Evolutionary conservation across 2,797 vertebrate genomes (phyloP).

Genomic region (Myripristis jacobus): DNA sequence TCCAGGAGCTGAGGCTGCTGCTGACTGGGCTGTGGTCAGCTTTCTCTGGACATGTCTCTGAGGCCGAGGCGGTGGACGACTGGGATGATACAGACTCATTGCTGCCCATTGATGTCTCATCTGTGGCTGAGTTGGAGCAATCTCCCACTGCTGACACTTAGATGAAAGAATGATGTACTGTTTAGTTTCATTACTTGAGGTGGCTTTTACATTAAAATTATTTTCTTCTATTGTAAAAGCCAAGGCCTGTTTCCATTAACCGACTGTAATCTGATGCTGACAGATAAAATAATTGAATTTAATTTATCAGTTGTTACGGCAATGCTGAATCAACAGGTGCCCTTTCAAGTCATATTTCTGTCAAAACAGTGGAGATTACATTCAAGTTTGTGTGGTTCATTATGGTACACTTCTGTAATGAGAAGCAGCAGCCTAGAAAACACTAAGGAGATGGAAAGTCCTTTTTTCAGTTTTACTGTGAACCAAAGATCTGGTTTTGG

Average conservation of each 20-base stretch:
- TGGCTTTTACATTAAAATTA: slow-evolving; percentile 14
- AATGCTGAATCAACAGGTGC: slow-evolving; percentile 44
- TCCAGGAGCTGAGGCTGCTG: slow-evolving; percentile 70
- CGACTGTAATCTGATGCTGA: slow-evolving; percentile 15
- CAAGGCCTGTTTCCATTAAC: slow-evolving; percentile 8
- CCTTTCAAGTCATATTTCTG: slow-evolving; percentile 62
- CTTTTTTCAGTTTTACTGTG: slow-evolving; percentile 53
- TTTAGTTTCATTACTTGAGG: slow-evolving; percentile 23
- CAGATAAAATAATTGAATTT: slow-evolving; percentile 56
- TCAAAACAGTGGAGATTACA: slow-evolving; percentile 64
- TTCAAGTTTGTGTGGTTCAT: slow-evolving; percentile 54
- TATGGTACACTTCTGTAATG: slow-evolving; percentile 45
- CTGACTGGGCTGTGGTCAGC: slow-evolving; percentile 80
- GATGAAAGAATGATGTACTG: neutral
- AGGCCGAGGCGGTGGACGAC: slow-evolving; percentile 85
- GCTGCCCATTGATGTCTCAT: slow-evolving; percentile 90
- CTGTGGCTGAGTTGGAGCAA: slow-evolving; percentile 77
- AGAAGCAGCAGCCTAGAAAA: slow-evolving; percentile 48
- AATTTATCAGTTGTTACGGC: slow-evolving; percentile 58
- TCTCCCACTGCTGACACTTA: slow-evolving; percentile 77
- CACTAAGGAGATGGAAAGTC: slow-evolving; percentile 43
- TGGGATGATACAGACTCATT: slow-evolving; percentile 94
- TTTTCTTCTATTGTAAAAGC: slow-evolving; percentile 29
- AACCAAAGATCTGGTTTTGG: slow-evolving; percentile 47
- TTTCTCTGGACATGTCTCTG: slow-evolving; percentile 81